A percentile compares a stretch with the other conserved stretches of the same genome.
Conservation (phyloP, 2,888 invertebrate genomes). For the Hesperia comma region DNA sequence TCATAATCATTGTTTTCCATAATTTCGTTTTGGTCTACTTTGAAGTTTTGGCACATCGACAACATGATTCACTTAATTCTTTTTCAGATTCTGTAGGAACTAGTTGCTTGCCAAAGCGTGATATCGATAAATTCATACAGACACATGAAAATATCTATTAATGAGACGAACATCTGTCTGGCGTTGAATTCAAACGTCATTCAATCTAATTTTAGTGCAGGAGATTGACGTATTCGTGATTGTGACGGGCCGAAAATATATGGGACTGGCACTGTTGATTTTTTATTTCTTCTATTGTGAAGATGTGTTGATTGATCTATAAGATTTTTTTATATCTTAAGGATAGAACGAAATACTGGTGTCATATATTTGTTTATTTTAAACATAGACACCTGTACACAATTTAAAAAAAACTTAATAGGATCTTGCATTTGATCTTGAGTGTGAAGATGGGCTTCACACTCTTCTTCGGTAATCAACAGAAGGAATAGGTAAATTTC, state of each 20-base stretch:
- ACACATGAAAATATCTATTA: neutral
- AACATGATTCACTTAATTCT: constrained; percentile 19
- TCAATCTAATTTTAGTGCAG: neutral
- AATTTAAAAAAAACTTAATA: no score
- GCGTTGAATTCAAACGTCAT: constrained; percentile 18
- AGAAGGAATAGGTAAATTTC: no score
- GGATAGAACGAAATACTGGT: no score
- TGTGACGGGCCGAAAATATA: neutral
- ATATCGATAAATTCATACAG: neutral
- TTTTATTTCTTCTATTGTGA: neutral
- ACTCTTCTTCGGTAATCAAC: no score
- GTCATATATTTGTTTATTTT: no score
- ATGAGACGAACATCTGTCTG: constrained; percentile 13
- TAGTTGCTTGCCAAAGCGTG: constrained; percentile 8
- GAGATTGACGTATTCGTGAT: constrained; percentile 7
- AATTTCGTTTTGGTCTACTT: neutral
- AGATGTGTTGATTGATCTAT: neutral
- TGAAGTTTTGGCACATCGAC: constrained; percentile 9
- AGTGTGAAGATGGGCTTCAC: no score
- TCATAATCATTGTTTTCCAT: neutral
- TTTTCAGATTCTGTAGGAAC: constrained; percentile 6
- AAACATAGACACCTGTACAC: no score
- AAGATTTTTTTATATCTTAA: no score
- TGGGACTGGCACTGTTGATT: neutral
- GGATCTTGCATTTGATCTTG: no score